Conservation (phyloP, 2,888 invertebrate species). For the Phania funesta region DNA sequence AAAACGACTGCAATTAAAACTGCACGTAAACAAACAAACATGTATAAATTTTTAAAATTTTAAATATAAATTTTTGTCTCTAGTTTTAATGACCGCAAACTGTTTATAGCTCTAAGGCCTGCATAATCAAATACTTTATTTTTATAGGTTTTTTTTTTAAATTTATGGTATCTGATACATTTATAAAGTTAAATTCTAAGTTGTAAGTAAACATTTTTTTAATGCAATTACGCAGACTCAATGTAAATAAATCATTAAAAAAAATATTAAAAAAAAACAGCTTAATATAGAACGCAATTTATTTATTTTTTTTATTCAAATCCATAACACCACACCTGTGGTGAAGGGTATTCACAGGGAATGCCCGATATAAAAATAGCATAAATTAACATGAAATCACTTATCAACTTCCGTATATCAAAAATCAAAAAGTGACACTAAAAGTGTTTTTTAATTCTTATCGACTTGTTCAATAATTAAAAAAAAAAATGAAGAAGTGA, state of each 20-base stretch:
- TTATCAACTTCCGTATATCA: conserved; percentile 34
- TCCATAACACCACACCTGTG: neutral
- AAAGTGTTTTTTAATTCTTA: conserved; percentile 26
- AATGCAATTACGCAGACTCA: neutral
- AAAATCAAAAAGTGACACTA: neutral
- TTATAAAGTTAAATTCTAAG: neutral
- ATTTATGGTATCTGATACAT: neutral
- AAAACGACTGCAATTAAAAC: neutral
- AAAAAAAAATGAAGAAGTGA: conserved; percentile 40
- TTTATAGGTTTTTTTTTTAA: neutral
- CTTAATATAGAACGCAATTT: no score
- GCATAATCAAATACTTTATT: neutral
- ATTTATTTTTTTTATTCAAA: no score
- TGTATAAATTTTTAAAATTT: neutral
- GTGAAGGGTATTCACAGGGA: neutral
- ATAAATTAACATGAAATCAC: conserved; percentile 18
- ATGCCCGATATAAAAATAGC: conserved; percentile 13
- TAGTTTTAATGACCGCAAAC: neutral
- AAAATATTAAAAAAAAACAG: neutral
- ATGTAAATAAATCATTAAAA: neutral
- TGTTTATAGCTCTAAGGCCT: neutral
- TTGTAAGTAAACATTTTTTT: neutral
- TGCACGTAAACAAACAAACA: neutral
- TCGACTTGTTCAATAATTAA: conserved; percentile 32
- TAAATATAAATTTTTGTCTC: neutral